phyloP scores from a whole-genome alignment of 2,113 vertebrate genomes.

The Indri indri region DNA sequence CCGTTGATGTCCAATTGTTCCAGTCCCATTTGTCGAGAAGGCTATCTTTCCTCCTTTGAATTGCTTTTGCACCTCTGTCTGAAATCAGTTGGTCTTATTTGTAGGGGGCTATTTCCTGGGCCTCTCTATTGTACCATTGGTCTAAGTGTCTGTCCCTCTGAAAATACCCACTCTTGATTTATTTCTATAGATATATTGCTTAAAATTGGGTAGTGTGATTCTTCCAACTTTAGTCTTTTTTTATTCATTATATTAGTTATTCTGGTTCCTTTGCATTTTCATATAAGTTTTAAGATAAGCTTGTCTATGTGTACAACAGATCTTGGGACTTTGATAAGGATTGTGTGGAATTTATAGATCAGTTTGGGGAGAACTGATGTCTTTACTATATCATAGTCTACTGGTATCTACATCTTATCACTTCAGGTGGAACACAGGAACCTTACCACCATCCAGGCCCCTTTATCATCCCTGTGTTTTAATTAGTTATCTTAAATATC shows the following conservation, averaged over 20 bases:
- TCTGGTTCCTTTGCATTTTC: background rate
- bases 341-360: background rate
- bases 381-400: background rate
- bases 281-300: background rate
- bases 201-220: background rate
- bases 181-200: background rate
- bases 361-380: background rate
- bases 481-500: no score
- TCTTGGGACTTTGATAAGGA: background rate
- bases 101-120: background rate
- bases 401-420: background rate
- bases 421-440: background rate
- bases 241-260: slow-evolving; percentile 1
- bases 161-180: background rate
- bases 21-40: background rate
- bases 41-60: background rate
- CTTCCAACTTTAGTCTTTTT: background rate
- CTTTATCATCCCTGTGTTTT: background rate
- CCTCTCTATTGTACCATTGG: background rate
- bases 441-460: background rate
- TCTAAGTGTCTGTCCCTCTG: background rate
- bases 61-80: background rate
- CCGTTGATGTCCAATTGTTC: background rate
- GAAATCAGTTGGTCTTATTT: background rate
- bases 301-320: background rate